Base-by-base conservation (phyloP, 2,113 vertebrate genomes). In the Gallinago media region DNA sequence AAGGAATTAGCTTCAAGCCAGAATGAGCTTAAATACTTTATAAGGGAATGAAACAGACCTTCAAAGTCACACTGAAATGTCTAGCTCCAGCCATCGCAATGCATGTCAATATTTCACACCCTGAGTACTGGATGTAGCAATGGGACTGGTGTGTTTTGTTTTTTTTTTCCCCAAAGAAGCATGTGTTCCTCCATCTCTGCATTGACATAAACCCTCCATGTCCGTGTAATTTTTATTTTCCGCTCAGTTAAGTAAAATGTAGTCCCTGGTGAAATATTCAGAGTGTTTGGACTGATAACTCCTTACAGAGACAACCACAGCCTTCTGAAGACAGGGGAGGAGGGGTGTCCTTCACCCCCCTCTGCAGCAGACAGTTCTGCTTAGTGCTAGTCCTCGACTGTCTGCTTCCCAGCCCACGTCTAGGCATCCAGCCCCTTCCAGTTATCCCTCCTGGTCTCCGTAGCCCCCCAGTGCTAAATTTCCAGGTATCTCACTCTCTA, bases 1-100 rank as follows among this genome's bases (percentile, higher is more conserved):
- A 77, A 88, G 12, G 34, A 92, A 96, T 95, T 71, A 61, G n/a
- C 88, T 96, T 96, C 89, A 94, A 95, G 92, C 16, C 38, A 85
- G 50, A 95, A 67, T 36, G 49, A 68, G 81, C 66, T 96, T 97
- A 70, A 94, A 94, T 95, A 75, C 88, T 89, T 92, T 88, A 50
- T 91, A 85, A 88, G 55, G 56, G n/a, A 91, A 88, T 85, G 46
- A 91, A 87, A 94, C 75, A 52, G 34, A 59, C 31, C 65, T 95
- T 97, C 67, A 40, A 87, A 95, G 79, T 75, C 46, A 92, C 2
- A 8, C 58, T 92, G 73, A 88, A 55, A 40, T 61, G 42, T 36
- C 76, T 91, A 86, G 76, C 71, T 77, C 38, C 61, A 89, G 86
- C 44, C 61, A 40, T 25, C 61, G 80, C 62, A 77, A 40, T 67